Evolutionary conservation across 2,797 vertebrate genomes (phyloP), one percentile per base, ranked within the genome.

Genomic region (Phrynocephalus vlangalii): DNA sequence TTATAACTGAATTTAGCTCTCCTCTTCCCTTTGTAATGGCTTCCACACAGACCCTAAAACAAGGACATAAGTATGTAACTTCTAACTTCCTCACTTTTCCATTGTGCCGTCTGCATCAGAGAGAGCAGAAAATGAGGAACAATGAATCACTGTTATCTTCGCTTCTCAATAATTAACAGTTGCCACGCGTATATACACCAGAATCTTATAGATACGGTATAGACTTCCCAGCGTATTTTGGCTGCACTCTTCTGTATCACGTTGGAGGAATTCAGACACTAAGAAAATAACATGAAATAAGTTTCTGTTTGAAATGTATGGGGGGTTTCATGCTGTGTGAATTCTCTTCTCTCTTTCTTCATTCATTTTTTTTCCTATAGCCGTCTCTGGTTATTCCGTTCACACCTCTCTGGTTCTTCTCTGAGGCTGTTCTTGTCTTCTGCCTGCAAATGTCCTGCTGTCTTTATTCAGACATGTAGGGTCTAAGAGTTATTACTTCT

Each of bases 391-490:
- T 85, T 84, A 90, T 20, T 92, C 91, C 85, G 90, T 86, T 92
- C 92, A 89, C 86, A 91, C 89, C 92, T 95, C 94, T 92, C 88
- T 87, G 90, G 66, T 75, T 91, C 93, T 93, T 72, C 93, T 90
- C 86, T 85, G 6, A 48, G 80, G 90, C 93, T 92, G 91, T 67
- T 93, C 89, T 91, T 92, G 90, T 92, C 93, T 92, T 88, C 90
- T 85, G 67, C 89, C 79, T 91, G 92, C n/a, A 60, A 26, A 93
- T 83, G 88, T 86, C 60, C 94, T 92, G 92, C 91, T 87, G 70
- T 16, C 30, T 13, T 94, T 78, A 76, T 11, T 88, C 91, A 91
- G 33, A 72, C 92, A 96, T 95, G 94, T 96, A 96, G 95, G 92
- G 92, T 89, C 90, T 38, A 44, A 44, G 16, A 22, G 28, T 78